Conservation (phyloP, 2,888 invertebrate genomes). For the Anthrax anthrax region DNA sequence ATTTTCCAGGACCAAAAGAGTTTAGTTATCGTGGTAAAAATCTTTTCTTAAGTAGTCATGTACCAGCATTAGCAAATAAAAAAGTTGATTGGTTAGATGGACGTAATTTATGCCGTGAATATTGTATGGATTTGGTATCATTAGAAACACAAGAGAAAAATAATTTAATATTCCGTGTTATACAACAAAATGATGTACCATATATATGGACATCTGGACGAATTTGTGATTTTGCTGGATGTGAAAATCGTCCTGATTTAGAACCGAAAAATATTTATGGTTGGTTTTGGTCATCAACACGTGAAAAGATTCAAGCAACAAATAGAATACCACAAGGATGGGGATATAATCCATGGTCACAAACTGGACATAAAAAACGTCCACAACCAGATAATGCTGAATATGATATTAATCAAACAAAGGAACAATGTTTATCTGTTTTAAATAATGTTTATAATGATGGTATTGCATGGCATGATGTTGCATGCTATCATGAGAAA, state of each 20-base stretch:
- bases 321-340: constrained; percentile 44
- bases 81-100: constrained; percentile 86
- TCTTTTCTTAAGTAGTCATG: constrained; percentile 76
- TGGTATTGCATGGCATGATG: constrained; percentile 88
- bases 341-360: constrained; percentile 80
- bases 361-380: constrained; percentile 78
- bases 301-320: constrained; percentile 73
- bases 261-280: constrained; percentile 75
- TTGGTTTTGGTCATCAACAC: constrained; percentile 88
- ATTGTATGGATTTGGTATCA: constrained; percentile 86
- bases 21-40: constrained; percentile 77
- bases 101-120: constrained; percentile 79
- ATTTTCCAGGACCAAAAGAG: constrained; percentile 67
- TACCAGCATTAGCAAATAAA: constrained; percentile 59
- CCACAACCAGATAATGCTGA: constrained; percentile 84
- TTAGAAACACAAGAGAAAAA: constrained; percentile 83
- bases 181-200: constrained; percentile 77
- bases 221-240: constrained; percentile 85
- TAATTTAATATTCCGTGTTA: constrained; percentile 74
- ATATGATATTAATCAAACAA: constrained; percentile 76
- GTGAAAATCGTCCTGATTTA: constrained; percentile 70
- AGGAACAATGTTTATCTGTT: constrained; percentile 73
- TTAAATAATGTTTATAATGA: constrained; percentile 88
- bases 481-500: constrained; percentile 86
- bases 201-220: constrained; percentile 91